phyloP scores from a whole-genome alignment of 1,140 invertebrate genomes.

The Laodelphax striatellus region DNA sequence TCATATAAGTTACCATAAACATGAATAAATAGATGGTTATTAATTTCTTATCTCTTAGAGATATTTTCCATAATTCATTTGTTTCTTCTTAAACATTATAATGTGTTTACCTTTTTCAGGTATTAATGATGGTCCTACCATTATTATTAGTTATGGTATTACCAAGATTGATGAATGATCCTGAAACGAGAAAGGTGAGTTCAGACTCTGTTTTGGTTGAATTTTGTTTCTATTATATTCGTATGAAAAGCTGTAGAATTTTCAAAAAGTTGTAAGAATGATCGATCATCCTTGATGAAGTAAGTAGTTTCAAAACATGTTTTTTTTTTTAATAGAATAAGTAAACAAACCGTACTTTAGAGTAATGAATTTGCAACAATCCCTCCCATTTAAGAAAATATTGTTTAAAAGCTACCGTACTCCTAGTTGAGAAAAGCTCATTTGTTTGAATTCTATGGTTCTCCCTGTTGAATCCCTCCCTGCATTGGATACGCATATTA shows the following conservation, averaged over 20 bases:
- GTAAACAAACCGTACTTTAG: no score
- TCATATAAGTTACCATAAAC: background rate
- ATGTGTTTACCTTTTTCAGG: conserved; percentile 29
- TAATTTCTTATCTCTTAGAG: background rate
- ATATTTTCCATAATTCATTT: background rate
- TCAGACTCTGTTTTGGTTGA: no score
- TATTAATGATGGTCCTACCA: conserved; percentile 94
- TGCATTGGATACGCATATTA: no score
- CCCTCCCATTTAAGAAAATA: no score
- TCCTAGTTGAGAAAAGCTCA: background rate
- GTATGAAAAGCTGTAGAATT: no score
- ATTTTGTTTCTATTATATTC: no score
- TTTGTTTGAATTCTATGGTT: background rate
- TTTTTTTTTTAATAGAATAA: no score
- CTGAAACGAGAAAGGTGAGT: conserved; percentile 73
- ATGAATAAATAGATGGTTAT: background rate
- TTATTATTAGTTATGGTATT: conserved; percentile 82
- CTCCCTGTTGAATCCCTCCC: no score
- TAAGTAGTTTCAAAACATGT: no score
- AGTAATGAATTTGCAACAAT: no score
- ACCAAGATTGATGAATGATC: conserved; percentile 95
- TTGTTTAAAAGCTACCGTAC: background rate
- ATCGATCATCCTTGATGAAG: no score
- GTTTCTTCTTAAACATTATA: background rate
- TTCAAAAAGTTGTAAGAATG: no score